Percentiles rank a stretch among this genome's conserved stretches.
phyloP scores from a whole-genome alignment of 2,888 invertebrate genomes.

The Acronicta aceris region DNA sequence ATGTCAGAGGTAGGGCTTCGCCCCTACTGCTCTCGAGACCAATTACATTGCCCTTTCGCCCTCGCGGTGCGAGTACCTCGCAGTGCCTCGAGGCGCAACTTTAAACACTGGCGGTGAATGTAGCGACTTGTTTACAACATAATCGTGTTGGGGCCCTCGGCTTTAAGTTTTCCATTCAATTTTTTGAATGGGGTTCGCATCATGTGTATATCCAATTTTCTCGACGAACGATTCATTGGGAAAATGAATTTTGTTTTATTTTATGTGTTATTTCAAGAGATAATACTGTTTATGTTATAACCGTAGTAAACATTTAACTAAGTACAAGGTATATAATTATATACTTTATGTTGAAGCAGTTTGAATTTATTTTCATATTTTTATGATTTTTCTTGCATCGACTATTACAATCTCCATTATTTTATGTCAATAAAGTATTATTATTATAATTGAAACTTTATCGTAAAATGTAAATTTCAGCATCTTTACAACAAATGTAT shows the following conservation, averaged over 20 bases:
- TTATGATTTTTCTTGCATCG: too few relatives aligned
- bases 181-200: slow-evolving; percentile 73
- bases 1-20: slow-evolving; percentile 71
- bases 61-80: slow-evolving; percentile 31
- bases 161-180: slow-evolving; percentile 69
- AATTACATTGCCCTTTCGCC: slow-evolving; percentile 73
- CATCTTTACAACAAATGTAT: too few relatives aligned
- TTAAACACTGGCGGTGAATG: slow-evolving; percentile 81
- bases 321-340: too few relatives aligned
- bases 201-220: slow-evolving; percentile 63
- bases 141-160: slow-evolving; percentile 68
- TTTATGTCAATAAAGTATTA: too few relatives aligned
- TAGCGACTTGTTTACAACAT: slow-evolving; percentile 82
- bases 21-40: slow-evolving; percentile 62
- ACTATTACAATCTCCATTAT: too few relatives aligned
- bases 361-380: too few relatives aligned
- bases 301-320: too few relatives aligned
- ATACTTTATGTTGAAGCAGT: too few relatives aligned
- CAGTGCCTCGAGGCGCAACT: slow-evolving; percentile 65
- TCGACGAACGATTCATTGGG: slow-evolving; percentile 43
- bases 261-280: slow-evolving; percentile 22
- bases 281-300: slow-evolving; percentile 8
- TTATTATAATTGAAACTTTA: too few relatives aligned
- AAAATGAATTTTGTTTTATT: slow-evolving; percentile 44
- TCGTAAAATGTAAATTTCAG: too few relatives aligned